These are phyloP conservation scores for Lutjanus argentimaculatus DNA, from an alignment of 2,797 vertebrate species.

Conservation along the genomic window DNA sequence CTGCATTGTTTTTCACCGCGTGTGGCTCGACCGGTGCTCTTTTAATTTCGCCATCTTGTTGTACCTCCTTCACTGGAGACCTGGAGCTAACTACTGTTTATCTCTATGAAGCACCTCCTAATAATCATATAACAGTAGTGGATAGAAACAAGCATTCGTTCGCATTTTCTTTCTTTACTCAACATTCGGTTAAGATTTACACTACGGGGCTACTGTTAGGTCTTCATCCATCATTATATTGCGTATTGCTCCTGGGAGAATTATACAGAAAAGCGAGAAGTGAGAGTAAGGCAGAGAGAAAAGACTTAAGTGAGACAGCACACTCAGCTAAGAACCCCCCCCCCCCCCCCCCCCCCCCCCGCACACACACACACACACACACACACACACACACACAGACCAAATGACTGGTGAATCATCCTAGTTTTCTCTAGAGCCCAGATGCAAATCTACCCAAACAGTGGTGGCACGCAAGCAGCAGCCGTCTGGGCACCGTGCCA, in stretches of 20 bases:
- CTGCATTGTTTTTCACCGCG: too few relatives aligned
- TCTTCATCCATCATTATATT: conserved; percentile 26
- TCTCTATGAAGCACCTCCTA: too few relatives aligned
- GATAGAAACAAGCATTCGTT: too few relatives aligned
- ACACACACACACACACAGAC: conserved; percentile 28
- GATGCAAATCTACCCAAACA: conserved; percentile 84
- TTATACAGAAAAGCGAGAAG: conserved; percentile 37
- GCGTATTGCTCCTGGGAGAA: conserved; percentile 36
- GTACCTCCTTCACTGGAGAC: too few relatives aligned
- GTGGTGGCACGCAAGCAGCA: conserved; percentile 82
- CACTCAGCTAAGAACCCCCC: conserved; percentile 13
- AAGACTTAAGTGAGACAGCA: conserved; percentile 27
- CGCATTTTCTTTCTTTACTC: too few relatives aligned
- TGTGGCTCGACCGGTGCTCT: too few relatives aligned
- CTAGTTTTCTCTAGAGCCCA: conserved; percentile 73
- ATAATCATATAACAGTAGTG: too few relatives aligned
- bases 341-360: neutral
- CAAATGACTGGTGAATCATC: conserved; percentile 68
- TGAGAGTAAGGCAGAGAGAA: conserved; percentile 35
- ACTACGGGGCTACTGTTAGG: neutral
- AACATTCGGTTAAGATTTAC: too few relatives aligned
- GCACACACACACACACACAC: conserved; percentile 25
- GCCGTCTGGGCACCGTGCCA: conserved; percentile 77
- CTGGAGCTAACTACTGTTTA: too few relatives aligned
- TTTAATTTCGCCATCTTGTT: too few relatives aligned